phyloP scores from a whole-genome alignment of 1,140 invertebrate species.

The Drosophila lacteicornis region DNA sequence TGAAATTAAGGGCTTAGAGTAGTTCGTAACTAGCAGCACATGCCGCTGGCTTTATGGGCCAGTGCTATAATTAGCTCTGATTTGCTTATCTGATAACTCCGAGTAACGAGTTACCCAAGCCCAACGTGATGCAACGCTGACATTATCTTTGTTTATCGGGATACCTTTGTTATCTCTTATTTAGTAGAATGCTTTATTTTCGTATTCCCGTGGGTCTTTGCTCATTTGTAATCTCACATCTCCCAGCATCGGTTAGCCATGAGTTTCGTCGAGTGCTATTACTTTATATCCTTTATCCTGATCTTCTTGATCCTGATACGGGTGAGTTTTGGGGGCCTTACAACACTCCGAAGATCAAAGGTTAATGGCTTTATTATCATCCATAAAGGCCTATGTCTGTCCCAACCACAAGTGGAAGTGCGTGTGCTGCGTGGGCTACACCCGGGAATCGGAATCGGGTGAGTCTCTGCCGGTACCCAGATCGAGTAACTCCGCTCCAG shows the following conservation, averaged over 20 bases:
- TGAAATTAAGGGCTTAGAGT: constrained; percentile 8
- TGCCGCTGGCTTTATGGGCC: constrained; percentile 7
- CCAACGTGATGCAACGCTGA: constrained; percentile 43
- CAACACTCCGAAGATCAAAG: too few species aligned
- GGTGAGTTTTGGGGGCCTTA: constrained; percentile 19
- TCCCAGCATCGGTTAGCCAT: constrained; percentile 20
- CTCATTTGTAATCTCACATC: constrained; percentile 38
- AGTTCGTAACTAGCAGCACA: constrained; percentile 31
- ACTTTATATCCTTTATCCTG: constrained; percentile 54
- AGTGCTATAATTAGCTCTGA: constrained; percentile 44
- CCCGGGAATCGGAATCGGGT: constrained; percentile 26
- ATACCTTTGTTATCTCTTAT: constrained; percentile 10
- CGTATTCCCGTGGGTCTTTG: not conserved
- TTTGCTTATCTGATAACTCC: constrained; percentile 40
- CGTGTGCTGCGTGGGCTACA: constrained; percentile 36
- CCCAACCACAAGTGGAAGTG: constrained; percentile 49
- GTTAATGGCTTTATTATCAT: not conserved
- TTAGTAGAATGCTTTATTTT: constrained; percentile 6
- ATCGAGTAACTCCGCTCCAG: constrained; percentile 6
- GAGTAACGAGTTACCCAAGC: constrained; percentile 23
- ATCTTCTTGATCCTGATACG: constrained; percentile 50
- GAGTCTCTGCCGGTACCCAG: constrained; percentile 13
- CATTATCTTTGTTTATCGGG: constrained; percentile 49
- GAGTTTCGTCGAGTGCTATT: constrained; percentile 53
- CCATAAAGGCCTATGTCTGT: constrained; percentile 38